Conservation (phyloP, 2,888 invertebrate genomes). For the Oxystoma pomonae region DNA sequence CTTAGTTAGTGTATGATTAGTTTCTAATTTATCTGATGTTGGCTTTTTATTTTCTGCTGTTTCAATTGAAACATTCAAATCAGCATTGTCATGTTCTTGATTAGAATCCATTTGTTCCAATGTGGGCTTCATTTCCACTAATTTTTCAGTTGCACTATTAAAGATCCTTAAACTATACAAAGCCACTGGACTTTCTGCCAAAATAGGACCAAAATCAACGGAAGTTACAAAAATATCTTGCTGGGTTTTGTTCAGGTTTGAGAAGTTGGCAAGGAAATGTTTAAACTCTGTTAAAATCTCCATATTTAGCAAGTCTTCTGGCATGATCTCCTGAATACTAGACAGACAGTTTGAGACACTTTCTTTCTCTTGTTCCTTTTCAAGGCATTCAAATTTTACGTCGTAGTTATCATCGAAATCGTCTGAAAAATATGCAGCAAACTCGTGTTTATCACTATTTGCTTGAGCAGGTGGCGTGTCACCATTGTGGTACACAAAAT, state of each 20-base stretch:
- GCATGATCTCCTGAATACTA: conserved; percentile 4
- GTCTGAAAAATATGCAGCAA: neutral
- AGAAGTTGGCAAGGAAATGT: neutral
- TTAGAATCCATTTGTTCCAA: too few species aligned
- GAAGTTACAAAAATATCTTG: neutral
- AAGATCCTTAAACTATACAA: neutral
- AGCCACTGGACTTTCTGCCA: neutral
- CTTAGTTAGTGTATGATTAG: neutral
- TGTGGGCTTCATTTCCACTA: neutral
- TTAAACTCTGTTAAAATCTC: neutral
- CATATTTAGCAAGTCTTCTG: neutral
- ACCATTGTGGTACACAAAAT: neutral
- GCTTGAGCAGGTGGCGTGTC: neutral
- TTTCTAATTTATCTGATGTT: neutral
- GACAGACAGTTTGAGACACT: conserved; percentile 7
- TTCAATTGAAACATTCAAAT: too few species aligned
- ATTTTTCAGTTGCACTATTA: neutral
- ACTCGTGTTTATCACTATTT: neutral
- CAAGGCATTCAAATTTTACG: neutral
- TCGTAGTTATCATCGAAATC: neutral
- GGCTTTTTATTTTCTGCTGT: neutral
- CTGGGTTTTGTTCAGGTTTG: neutral
- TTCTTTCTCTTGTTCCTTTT: neutral
- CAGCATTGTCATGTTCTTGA: too few species aligned
- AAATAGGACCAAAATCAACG: neutral